These are phyloP conservation scores for Stenchaetothrips biformis DNA, from an alignment of 2,888 invertebrate species.

Conservation along the genomic window DNA sequence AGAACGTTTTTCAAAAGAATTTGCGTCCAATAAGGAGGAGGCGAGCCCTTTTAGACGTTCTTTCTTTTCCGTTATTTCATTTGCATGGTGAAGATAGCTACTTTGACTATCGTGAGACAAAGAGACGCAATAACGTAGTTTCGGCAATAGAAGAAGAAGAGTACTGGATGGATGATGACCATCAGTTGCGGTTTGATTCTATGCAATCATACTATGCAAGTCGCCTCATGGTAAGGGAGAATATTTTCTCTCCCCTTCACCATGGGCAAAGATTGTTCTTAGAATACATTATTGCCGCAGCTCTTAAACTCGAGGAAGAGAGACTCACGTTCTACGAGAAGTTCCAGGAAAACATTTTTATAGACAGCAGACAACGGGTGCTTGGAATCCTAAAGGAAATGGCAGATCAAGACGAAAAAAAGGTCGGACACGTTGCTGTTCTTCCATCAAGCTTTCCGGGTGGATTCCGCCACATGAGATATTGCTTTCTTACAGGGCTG, in stretches of 20 bases:
- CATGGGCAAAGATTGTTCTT: not conserved
- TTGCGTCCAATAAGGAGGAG: no score
- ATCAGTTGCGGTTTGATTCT: no score
- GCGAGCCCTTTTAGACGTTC: no score
- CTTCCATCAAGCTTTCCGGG: not conserved
- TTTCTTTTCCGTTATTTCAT: not conserved
- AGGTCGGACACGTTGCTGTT: not conserved
- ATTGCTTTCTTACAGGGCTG: not conserved
- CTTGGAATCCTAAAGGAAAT: not conserved
- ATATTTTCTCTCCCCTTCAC: no score
- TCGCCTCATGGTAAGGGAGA: no score
- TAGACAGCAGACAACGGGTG: not conserved
- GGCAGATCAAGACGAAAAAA: not conserved
- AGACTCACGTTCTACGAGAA: not conserved
- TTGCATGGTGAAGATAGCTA: no score
- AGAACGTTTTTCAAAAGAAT: no score
- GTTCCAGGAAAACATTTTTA: not conserved
- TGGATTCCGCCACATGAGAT: not conserved
- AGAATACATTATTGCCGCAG: not conserved
- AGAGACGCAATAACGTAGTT: no score
- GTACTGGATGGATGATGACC: no score
- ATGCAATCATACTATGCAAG: no score
- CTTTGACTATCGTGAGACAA: no score
- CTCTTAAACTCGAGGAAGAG: not conserved
- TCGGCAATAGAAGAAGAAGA: no score